These are phyloP conservation scores for Capitella teleta DNA, from an alignment of 1,140 invertebrate genomes.

Conservation along the genomic window DNA sequence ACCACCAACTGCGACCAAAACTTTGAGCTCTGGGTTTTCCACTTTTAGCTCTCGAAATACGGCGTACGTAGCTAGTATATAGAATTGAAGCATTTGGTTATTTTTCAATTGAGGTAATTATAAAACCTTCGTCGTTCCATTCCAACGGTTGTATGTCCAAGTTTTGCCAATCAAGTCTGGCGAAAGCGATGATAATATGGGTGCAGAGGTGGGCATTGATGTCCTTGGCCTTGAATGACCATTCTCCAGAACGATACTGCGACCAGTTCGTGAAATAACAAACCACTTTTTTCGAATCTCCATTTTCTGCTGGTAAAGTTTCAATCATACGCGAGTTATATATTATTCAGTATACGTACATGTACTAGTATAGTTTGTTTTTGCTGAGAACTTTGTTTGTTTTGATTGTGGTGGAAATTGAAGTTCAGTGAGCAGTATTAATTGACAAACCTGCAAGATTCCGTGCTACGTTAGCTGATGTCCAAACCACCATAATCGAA, in stretches of 20 bases:
- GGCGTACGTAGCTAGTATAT: background rate
- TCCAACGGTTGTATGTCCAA: slow-evolving; percentile 25
- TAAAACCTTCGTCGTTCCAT: slow-evolving; percentile 37
- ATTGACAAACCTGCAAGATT: too few species aligned
- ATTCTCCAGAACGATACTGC: slow-evolving; percentile 82
- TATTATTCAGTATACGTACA: too few species aligned
- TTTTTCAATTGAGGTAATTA: background rate
- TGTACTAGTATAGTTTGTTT: too few species aligned
- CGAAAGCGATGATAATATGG: slow-evolving; percentile 91
- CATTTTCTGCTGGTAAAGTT: too few species aligned
- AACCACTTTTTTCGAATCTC: slow-evolving; percentile 7
- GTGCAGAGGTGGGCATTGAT: slow-evolving; percentile 90
- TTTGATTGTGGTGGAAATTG: too few species aligned
- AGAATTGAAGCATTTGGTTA: background rate
- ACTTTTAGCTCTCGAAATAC: slow-evolving; percentile 49
- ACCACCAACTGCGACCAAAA: slow-evolving; percentile 66
- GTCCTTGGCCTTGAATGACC: slow-evolving; percentile 88
- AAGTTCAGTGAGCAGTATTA: too few species aligned
- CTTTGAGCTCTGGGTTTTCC: slow-evolving; percentile 58
- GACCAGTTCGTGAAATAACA: slow-evolving; percentile 98
- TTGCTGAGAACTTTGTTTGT: too few species aligned
- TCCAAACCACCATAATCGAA: too few species aligned
- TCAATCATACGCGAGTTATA: too few species aligned
- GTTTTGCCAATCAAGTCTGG: slow-evolving; percentile 53
- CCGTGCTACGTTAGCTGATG: too few species aligned